A percentile compares a stretch with the other conserved stretches of the same genome.
phyloP scores from a whole-genome alignment of 2,888 invertebrate species.

The Lasioglossum figueresi region DNA sequence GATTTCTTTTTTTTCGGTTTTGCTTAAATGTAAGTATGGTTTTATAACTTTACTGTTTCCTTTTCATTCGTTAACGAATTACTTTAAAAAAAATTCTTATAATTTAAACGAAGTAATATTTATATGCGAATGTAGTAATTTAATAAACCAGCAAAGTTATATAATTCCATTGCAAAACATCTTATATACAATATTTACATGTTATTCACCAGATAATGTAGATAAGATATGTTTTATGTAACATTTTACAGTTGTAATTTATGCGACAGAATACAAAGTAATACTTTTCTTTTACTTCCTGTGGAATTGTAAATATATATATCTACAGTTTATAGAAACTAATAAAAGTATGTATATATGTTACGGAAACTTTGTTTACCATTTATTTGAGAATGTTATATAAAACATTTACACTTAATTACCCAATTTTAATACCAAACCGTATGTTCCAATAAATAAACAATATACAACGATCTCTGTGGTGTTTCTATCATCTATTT shows the following conservation, averaged over 20 bases:
- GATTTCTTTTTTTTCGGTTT: constrained; percentile 28
- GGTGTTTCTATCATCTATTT: constrained; percentile 20
- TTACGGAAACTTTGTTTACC: constrained; percentile 47
- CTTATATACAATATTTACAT: constrained; percentile 53
- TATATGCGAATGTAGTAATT: constrained; percentile 27
- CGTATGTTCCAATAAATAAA: constrained; percentile 48
- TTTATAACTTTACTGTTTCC: constrained; percentile 42
- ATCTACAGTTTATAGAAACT: constrained; percentile 65
- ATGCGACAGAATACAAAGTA: constrained; percentile 53
- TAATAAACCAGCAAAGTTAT: constrained; percentile 44
- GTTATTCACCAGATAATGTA: constrained; percentile 63
- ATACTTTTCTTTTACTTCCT: constrained; percentile 62
- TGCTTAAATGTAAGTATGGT: constrained; percentile 28
- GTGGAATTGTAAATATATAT: constrained; percentile 65
- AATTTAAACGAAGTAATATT: constrained; percentile 28
- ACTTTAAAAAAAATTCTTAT: constrained; percentile 2
- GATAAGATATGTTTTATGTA: constrained; percentile 61
- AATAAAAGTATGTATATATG: constrained; percentile 68
- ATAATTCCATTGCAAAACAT: constrained; percentile 50
- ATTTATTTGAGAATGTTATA: constrained; percentile 51
- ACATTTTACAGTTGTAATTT: constrained; percentile 62
- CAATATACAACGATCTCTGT: constrained; percentile 3
- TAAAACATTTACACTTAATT: constrained; percentile 19
- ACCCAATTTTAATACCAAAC: constrained; percentile 23
- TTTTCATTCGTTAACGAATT: background rate